Evolutionary conservation across 2,113 vertebrate species (phyloP), one percentile per base, ranked within the genome.

Genomic region (Rhinogobius similis): DNA sequence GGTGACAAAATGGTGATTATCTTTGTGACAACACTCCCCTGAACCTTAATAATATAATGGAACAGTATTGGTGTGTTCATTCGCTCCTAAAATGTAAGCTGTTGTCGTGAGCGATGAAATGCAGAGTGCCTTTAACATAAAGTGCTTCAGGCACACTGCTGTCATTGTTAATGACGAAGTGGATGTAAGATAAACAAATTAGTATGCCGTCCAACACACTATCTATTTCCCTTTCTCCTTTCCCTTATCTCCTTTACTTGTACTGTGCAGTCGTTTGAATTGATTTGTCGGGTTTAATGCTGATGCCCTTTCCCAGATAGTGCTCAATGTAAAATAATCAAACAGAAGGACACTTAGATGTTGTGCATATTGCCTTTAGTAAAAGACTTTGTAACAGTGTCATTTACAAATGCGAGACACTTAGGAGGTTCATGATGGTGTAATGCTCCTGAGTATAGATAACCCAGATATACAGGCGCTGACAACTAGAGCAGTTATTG

Each of bases 381-480:
- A 14, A 29, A 58, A 58, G 3, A 58, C 26, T 58, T 58, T 29
- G 26, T 58, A 58, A 10, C 26, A 2, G 55, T 29, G 55, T 58
- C 55, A 18, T 58, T 58, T 58, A 58, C 55, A 58, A 58, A 58
- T 58, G 55, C 14, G 24, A 58, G 55, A 58, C 55, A 58, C 55
- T 58, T 58, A 58, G 4, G 55, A 58, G 55, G 55, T 29, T 27
- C 13, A 58, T 58, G 24, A 58, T 29, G 26, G 55, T 58, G 55
- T 58, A 58, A 58, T 29, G 55, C 55, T 58, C 55, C 24, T 16
- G 55, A 58, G 55, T 29, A 58, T 58, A 58, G 14, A 18, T 58
- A 58, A 58, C 55, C 55, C 55, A 58, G 55, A 58, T 58, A 58
- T 58, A 27, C 53, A 56, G 53, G 55, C 24, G 12, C 23, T 18